These are phyloP conservation scores for Calycopis cecrops DNA, from an alignment of 1,140 invertebrate species.

Conservation along the genomic window DNA sequence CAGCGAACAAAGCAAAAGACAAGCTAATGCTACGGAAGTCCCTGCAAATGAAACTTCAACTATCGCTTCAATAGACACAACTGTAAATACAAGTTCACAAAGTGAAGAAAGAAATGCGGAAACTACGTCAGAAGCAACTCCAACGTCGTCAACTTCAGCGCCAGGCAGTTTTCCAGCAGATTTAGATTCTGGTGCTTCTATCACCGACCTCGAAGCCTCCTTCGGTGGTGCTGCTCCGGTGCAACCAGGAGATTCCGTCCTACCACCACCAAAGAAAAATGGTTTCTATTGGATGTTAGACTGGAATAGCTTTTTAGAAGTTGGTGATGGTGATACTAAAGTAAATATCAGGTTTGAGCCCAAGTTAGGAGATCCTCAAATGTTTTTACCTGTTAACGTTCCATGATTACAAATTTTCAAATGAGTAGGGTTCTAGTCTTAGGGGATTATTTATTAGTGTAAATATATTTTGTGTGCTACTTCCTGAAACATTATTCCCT, in stretches of 20 bases:
- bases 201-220: conserved; percentile 83
- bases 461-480: not conserved
- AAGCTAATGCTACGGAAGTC: conserved; percentile 51
- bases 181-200: conserved; percentile 60
- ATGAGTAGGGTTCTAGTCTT: conserved; percentile 56
- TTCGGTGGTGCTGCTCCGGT: conserved; percentile 80
- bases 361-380: conserved; percentile 84
- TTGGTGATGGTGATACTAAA: conserved; percentile 85
- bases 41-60: conserved; percentile 14
- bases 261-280: conserved; percentile 80
- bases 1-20: conserved; percentile 64
- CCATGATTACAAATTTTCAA: conserved; percentile 55
- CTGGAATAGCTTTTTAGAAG: conserved; percentile 89
- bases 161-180: conserved; percentile 46
- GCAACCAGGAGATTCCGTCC: conserved; percentile 74
- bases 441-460: conserved; percentile 15
- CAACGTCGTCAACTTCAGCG: conserved; percentile 22
- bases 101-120: conserved; percentile 26
- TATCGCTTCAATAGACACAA: conserved; percentile 23
- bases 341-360: conserved; percentile 87
- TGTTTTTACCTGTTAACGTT: conserved; percentile 83
- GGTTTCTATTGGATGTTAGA: conserved; percentile 89
- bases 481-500: too few relatives aligned
- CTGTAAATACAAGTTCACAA: conserved; percentile 24
- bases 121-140: conserved; percentile 30